Evolutionary conservation across 2,888 invertebrate genomes (phyloP), one percentile per base, ranked within the genome.

Genomic region (Trissolcus brochymenae): DNA sequence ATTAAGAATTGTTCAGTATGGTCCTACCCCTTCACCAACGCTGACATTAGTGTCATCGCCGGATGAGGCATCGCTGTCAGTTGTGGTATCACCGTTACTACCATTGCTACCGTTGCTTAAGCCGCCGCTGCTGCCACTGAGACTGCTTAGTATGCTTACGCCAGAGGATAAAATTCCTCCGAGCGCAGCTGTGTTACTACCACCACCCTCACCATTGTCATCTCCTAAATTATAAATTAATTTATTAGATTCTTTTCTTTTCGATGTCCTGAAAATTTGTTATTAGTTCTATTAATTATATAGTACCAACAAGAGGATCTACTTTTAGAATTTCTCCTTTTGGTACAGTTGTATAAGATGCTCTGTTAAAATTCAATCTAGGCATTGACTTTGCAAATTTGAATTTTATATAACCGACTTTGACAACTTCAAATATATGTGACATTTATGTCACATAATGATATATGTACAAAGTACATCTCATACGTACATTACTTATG

Each of bases 151-250:
- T 43, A 74, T 75, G 54, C 64, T 25, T 50, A 79, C 21, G 49
- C 68, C 72, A 17, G 79, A 72, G 17, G 77, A 74, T 17, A 80
- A 68, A 41, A 80, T 68, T 61, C 76, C 76, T 51, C 82, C 83
- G 9, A 90, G 87, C 57, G 90, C 90, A 76, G 90, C 90, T 77
- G 91, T 90, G 81, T 91, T 90, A 82, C 91, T 91, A 65, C 65
- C 73, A 55, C 21, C 59, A 75, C 75, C 75, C 17, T 64, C 89
- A 59, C 91, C 90, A 25, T 90, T 87, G 14, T 78, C 75, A 46
- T 68, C 49, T 68, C 78, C 78, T 80, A 75, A 65, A 75, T 68
- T 68, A 54, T 49, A 75, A 75, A 65, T 60, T 71, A 43, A 17
- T 1, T 9, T 1, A 71, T 76, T 66, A 65, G 68, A 60, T 51